These are phyloP conservation scores for Epinotia bilunana DNA, from an alignment of 2,888 invertebrate genomes.

Conservation along the genomic window DNA sequence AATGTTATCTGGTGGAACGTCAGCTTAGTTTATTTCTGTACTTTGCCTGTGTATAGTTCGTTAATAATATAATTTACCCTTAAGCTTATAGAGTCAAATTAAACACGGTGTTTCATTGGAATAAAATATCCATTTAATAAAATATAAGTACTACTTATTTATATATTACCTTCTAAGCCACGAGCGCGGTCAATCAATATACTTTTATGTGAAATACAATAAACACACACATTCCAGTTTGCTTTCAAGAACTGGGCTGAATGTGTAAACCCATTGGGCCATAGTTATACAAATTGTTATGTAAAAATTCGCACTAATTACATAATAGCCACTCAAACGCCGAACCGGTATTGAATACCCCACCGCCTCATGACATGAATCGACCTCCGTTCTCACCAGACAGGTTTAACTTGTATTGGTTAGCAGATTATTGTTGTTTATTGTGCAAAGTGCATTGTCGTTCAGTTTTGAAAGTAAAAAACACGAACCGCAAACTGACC, in stretches of 20 bases:
- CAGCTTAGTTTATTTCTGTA: conserved; percentile 29
- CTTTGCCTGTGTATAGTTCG: not conserved
- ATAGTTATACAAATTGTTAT: conserved; percentile 32
- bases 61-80: not conserved
- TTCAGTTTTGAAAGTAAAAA: conserved; percentile 4
- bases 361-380: conserved; percentile 26
- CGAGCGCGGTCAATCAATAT: too few species aligned
- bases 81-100: not conserved
- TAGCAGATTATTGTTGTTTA: conserved; percentile 15
- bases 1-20: conserved; percentile 24
- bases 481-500: conserved; percentile 15
- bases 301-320: conserved; percentile 30
- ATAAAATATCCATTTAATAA: too few species aligned
- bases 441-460: conserved; percentile 1
- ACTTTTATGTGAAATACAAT: not conserved
- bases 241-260: not conserved
- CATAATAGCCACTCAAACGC: conserved; percentile 30
- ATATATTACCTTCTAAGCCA: too few species aligned
- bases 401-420: conserved; percentile 35
- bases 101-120: not conserved
- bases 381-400: conserved; percentile 34
- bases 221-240: not conserved
- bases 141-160: too few species aligned
- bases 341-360: conserved; percentile 35
- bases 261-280: conserved; percentile 12